Evolutionary conservation across 2,113 vertebrate genomes (phyloP), one percentile per base, ranked within the genome.

Genomic region (Setophaga kirtlandii): DNA sequence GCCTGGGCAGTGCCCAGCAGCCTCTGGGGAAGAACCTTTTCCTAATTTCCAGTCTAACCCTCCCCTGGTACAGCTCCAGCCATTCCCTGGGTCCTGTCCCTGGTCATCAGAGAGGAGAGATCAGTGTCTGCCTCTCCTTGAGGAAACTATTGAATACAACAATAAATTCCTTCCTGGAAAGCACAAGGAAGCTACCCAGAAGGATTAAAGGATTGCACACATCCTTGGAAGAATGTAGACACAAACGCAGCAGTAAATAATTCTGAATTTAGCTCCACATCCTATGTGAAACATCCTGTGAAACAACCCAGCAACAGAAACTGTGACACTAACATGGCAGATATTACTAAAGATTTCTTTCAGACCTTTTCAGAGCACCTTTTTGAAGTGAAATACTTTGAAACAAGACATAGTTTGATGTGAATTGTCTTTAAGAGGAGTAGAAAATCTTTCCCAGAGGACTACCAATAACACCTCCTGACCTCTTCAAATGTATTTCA

Each of bases 21-120:
- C 22, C 50, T 52, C 52, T 65, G 68, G 68, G 50, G 52, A 73
- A 81, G 59, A 21, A 3, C 33, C 27, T 74, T 81, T 18, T 3
- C 42, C 44, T 73, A 22, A 65, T 0, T 1, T 65, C 42, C 68
- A 50, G 2, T 27, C 15, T 23, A 0, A 23, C 0, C 31, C 27
- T 73, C 1, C 42, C 21, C 35, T 44, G 44, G 1, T 0, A 0
- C 44, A 81, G 19, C 27, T 28, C 27, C 76, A 81, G 27, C 12
- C 19, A 0, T 59, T 28, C 52, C 23, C 27, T 37, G 28, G 11
- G 4, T 33, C 0, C 50, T 44, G 68, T 0, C 8, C 17, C 37
- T 50, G n/a, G 15, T 2, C 44, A 39, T 3, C 42, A n/a, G 52
- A 52, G 23, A 67, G 44, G 15, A 44, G 27, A 65, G 4, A 31